These are phyloP conservation scores for Anthonomus grandis DNA, from an alignment of 1,140 invertebrate genomes.

Conservation along the genomic window DNA sequence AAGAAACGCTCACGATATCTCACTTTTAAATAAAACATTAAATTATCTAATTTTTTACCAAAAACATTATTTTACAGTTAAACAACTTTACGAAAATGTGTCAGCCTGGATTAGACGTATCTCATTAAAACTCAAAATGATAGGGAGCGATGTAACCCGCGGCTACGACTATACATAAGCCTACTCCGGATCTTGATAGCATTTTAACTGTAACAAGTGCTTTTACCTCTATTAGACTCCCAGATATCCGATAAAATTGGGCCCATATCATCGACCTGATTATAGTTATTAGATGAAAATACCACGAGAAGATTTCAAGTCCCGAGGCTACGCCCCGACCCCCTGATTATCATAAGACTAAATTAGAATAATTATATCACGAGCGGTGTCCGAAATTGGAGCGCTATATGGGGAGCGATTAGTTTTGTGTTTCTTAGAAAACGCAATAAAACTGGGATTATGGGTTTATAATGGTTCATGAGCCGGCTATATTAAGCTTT, in stretches of 20 bases:
- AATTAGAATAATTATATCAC: slow-evolving; percentile 28
- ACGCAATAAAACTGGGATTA: slow-evolving; percentile 12
- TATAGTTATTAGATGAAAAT: slow-evolving; percentile 27
- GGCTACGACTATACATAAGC: too few relatives aligned
- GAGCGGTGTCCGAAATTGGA: slow-evolving; percentile 15
- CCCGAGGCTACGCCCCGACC: slow-evolving; percentile 5
- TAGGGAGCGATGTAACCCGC: too few relatives aligned
- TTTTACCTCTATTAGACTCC: slow-evolving; percentile 27
- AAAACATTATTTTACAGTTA: too few relatives aligned
- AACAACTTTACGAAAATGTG: too few relatives aligned
- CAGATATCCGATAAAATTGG: slow-evolving; percentile 23
- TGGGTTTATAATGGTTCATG: slow-evolving; percentile 8
- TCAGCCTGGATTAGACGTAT: too few relatives aligned
- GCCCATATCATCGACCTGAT: slow-evolving; percentile 19
- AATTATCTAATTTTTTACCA: too few relatives aligned
- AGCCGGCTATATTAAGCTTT: background rate
- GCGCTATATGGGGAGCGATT: slow-evolving; percentile 17
- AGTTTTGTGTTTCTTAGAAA: slow-evolving; percentile 16
- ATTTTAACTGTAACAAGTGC: slow-evolving; percentile 24
- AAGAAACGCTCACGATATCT: too few relatives aligned
- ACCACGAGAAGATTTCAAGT: slow-evolving; percentile 20
- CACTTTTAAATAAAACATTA: too few relatives aligned
- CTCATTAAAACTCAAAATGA: too few relatives aligned
- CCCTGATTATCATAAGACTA: slow-evolving; percentile 18
- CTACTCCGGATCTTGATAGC: slow-evolving; percentile 22